phyloP scores from a whole-genome alignment of 2,888 invertebrate species.

The Acanthosepion esculentum region DNA sequence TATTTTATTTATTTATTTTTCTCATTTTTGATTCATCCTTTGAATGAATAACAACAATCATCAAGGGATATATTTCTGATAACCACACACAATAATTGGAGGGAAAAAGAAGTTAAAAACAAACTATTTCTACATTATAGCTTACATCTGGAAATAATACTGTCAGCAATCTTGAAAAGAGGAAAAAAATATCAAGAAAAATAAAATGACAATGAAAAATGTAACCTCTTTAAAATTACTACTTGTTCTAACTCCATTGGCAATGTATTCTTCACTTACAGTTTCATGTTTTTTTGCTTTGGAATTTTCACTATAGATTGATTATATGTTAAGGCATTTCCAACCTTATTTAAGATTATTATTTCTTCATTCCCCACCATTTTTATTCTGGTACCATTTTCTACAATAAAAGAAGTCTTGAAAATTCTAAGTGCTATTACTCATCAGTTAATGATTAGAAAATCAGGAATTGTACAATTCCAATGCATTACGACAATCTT shows the following conservation, averaged over 20 bases:
- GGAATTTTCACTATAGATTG: not conserved
- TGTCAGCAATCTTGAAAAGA: not conserved
- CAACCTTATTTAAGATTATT: not conserved
- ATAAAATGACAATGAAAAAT: not conserved
- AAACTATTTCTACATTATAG: not conserved
- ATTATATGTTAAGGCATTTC: not conserved
- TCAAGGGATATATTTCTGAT: not conserved
- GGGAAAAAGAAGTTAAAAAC: not conserved
- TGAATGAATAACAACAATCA: not conserved
- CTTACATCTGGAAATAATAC: not conserved
- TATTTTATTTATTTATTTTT: not conserved
- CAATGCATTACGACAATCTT: too few species aligned
- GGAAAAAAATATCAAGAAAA: not conserved
- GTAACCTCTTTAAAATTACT: conserved; percentile 13
- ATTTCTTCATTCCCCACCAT: not conserved
- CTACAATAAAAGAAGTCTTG: not conserved
- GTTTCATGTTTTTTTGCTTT: not conserved
- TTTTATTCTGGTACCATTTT: not conserved
- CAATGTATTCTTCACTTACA: not conserved
- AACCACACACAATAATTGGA: not conserved
- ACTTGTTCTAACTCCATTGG: not conserved
- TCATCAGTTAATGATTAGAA: not conserved
- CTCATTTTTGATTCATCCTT: not conserved
- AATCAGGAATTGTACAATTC: not conserved
- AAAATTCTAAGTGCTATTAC: not conserved